A percentile compares a stretch with the other conserved stretches of the same genome.
These are phyloP conservation scores for Agrochola lychnidis DNA, from an alignment of 2,888 invertebrate species.

Conservation along the genomic window DNA sequence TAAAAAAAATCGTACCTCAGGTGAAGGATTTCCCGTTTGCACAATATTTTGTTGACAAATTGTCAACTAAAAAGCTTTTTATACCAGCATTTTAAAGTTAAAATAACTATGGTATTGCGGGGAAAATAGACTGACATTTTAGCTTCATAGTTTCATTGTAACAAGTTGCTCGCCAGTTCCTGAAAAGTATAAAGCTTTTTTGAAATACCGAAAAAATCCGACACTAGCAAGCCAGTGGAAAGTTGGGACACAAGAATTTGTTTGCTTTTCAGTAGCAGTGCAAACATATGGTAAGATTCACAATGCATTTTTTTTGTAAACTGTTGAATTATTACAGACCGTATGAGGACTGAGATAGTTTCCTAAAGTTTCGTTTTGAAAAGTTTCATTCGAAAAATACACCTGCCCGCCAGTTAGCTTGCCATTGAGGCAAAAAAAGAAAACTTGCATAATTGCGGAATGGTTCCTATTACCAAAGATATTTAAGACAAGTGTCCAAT, in stretches of 20 bases:
- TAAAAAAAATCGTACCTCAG: constrained; percentile 9
- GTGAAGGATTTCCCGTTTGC: neutral
- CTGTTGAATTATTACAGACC: neutral
- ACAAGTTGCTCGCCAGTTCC: constrained; percentile 65
- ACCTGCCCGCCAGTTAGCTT: neutral
- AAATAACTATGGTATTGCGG: constrained; percentile 51
- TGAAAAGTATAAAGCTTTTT: constrained; percentile 65
- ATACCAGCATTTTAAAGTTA: constrained; percentile 52
- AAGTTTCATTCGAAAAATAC: neutral
- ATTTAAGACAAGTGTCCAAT: neutral
- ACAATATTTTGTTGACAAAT: constrained; percentile 22
- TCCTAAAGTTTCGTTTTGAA: neutral
- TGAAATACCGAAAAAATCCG: constrained; percentile 65
- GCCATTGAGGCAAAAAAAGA: too few species aligned
- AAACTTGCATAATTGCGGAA: neutral
- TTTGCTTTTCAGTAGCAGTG: constrained; percentile 62
- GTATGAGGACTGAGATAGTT: neutral
- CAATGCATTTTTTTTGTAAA: constrained; percentile 3
- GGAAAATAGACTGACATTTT: constrained; percentile 67
- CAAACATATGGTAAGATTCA: constrained; percentile 42
- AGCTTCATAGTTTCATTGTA: constrained; percentile 69
- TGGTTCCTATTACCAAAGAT: too few species aligned
- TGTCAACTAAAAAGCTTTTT: constrained; percentile 27
- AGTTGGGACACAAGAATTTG: constrained; percentile 69
- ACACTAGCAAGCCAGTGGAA: constrained; percentile 62